phyloP scores from a whole-genome alignment of 2,888 invertebrate species.

The Copidosoma aretas region DNA sequence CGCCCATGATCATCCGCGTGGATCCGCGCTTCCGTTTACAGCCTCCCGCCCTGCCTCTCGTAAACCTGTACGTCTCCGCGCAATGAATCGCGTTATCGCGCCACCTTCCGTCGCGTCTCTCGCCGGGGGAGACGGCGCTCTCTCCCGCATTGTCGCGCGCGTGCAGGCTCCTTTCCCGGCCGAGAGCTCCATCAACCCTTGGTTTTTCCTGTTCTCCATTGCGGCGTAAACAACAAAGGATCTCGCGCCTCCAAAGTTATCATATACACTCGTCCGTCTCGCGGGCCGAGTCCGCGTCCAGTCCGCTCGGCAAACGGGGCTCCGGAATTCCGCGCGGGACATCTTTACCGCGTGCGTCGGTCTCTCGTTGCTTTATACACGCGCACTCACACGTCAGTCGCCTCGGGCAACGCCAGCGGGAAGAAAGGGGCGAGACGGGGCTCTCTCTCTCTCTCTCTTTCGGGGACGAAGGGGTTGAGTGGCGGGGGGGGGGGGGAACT shows the following conservation, averaged over 20 bases:
- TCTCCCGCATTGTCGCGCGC: too few relatives aligned
- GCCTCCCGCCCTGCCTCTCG: conserved; percentile 2
- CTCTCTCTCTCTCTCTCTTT: conserved; percentile 16
- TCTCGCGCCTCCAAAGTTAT: too few relatives aligned
- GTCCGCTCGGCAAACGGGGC: conserved; percentile 3
- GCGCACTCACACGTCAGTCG: background rate
- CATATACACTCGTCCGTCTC: too few relatives aligned
- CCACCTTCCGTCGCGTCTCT: conserved; percentile 16
- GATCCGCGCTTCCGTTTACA: conserved; percentile 23
- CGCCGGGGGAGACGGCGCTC: background rate
- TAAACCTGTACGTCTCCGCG: too few relatives aligned
- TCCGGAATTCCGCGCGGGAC: background rate
- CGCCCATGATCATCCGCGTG: too few relatives aligned
- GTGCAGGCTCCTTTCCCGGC: too few relatives aligned
- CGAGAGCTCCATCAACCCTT: too few relatives aligned
- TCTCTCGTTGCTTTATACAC: too few relatives aligned
- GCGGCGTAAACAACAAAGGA: too few relatives aligned
- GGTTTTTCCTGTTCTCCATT: too few relatives aligned
- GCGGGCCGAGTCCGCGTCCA: background rate
- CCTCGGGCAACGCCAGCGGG: conserved; percentile 29
- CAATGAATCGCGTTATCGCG: conserved; percentile 17
- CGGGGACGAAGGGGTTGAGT: conserved; percentile 34
- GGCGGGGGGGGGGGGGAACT: conserved; percentile 56
- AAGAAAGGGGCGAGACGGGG: conserved; percentile 39
- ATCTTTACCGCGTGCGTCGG: background rate